Percentiles rank a stretch among this genome's conserved stretches.
Evolutionary conservation across 2,888 invertebrate species (phyloP).

Genomic region (Heliconius ethilla): DNA sequence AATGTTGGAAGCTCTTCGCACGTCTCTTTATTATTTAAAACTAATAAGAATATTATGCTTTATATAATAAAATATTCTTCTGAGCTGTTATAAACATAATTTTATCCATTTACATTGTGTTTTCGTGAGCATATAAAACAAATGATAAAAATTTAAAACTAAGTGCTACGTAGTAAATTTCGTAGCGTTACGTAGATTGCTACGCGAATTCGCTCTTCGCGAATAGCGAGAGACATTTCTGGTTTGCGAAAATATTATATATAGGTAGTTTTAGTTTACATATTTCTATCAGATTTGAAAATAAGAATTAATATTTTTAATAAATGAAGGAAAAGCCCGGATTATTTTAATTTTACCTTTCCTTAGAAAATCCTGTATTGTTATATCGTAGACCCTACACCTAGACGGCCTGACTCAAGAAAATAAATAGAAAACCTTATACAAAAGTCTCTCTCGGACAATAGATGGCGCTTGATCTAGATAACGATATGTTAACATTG

Average conservation of each 20-base stretch:
- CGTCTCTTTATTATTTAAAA: background rate
- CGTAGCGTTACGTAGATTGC: conserved; percentile 42
- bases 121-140: background rate
- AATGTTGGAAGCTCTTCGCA: conserved; percentile 9
- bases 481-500: conserved; percentile 82
- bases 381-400: conserved; percentile 7
- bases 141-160: conserved; percentile 16
- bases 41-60: background rate
- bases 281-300: background rate
- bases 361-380: background rate
- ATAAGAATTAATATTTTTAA: background rate
- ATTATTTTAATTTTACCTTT: background rate
- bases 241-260: background rate
- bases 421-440: conserved; percentile 53
- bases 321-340: background rate
- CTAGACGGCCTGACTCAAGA: conserved; percentile 31
- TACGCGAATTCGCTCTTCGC: conserved; percentile 32
- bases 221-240: background rate
- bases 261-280: background rate
- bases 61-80: background rate
- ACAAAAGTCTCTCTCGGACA: conserved; percentile 74
- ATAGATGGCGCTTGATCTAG: conserved; percentile 81
- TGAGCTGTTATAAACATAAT: background rate
- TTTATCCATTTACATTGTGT: background rate
- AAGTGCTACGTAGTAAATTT: conserved; percentile 32